These are phyloP conservation scores for Pseudonaja textilis DNA, from an alignment of 2,113 vertebrate species.

Conservation along the genomic window DNA sequence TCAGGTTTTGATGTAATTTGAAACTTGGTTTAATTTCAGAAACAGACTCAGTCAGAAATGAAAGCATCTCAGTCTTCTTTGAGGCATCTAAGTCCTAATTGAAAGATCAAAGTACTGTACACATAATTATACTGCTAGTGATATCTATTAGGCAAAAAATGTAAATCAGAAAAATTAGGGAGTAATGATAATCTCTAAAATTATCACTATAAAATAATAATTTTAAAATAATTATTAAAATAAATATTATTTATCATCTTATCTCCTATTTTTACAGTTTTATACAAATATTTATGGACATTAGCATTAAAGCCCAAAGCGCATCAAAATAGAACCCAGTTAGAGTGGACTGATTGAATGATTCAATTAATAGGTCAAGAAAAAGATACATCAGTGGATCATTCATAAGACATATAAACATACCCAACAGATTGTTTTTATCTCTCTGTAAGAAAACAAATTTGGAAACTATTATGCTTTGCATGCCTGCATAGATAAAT, in stretches of 20 bases:
- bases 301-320: background rate
- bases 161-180: too few relatives aligned
- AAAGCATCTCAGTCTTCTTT: too few relatives aligned
- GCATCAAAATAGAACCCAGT: background rate
- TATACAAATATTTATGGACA: background rate
- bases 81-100: too few relatives aligned
- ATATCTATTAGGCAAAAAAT: too few relatives aligned
- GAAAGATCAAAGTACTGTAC: too few relatives aligned
- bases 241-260: background rate
- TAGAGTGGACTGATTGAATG: background rate
- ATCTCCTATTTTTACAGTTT: background rate
- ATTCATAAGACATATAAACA: slow-evolving; percentile 1
- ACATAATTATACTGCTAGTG: too few relatives aligned
- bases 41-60: too few relatives aligned
- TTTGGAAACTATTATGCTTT: accelerated
- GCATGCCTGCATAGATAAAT: background rate
- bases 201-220: too few relatives aligned
- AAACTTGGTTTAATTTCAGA: too few relatives aligned
- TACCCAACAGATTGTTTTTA: background rate
- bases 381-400: background rate
- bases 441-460: background rate
- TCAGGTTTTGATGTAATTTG: too few relatives aligned
- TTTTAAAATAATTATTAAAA: background rate
- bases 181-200: too few relatives aligned
- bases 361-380: background rate